Evolutionary conservation across 30 jellyfish, hydroid and myxozoan genomes (phyloP), one percentile per base, ranked within the genome.

Genomic region (Pelagia noctiluca): DNA sequence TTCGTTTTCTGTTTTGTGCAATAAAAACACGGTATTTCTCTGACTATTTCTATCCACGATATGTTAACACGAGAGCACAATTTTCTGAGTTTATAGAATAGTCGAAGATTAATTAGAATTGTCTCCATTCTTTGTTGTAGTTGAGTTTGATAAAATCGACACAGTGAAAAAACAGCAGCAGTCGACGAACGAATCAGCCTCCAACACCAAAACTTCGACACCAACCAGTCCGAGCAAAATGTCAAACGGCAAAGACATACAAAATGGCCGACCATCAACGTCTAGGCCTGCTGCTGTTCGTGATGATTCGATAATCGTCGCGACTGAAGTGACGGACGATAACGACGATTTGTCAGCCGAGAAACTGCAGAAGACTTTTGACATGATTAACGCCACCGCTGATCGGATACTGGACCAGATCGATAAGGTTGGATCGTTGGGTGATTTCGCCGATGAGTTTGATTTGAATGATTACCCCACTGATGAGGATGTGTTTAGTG

Each of bases 401-500:
- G 90, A 79, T 66, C 73, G 90, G 37, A 79, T 79, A 30, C 65
- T 79, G 52, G 90, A 79, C 49, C 90, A 79, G 49, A 38, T 79
- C 10, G 90, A 79, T 50, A 65, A 49, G 67, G 84, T 81, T 52
- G 83, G 78, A 46, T 81, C 84, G 1, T 67, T 65, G 36, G 47
- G 69, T 47, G 76, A 42, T 49, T 73, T 26, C 30, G 32, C 42
- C 24, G 73, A 42, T 73, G 85, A 42, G n/a, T 50, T 28, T 48
- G 52, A 50, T 24, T 42, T 33, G 8, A 37, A 35, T 0, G 30
- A 10, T 11, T 34, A 67, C 19, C 18, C 31, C 2, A 67, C 36
- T 7, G 70, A 50, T 13, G 1, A 28, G 25, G 73, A 48, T n/a
- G 83, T 38, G 5, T 71, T 71, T 61, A 24, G 2, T 29, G 70